Evolutionary conservation across 2,888 invertebrate species (phyloP).

Genomic region (Spilarctia lutea): DNA sequence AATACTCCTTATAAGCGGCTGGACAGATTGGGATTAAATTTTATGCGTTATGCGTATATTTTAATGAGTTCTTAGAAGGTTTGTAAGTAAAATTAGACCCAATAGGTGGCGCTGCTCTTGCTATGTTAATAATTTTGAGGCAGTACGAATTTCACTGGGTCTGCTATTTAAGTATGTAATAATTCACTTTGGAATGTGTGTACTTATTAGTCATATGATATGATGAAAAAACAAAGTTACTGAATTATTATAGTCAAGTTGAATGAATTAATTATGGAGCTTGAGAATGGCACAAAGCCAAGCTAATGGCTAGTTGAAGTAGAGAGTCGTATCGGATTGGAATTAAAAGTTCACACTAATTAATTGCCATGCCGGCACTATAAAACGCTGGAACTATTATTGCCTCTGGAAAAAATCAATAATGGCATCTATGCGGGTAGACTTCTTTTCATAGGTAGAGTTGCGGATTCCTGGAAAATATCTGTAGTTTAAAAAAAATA

Average conservation of each 20-base stretch:
- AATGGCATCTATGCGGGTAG: slow-evolving; percentile 2
- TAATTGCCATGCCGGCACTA: slow-evolving; percentile 23
- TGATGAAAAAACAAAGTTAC: background rate
- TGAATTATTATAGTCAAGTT: background rate
- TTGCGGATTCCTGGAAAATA: too few species aligned
- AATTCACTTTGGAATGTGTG: too few species aligned
- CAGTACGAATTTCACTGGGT: too few species aligned
- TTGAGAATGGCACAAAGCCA: slow-evolving; percentile 40
- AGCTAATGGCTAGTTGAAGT: slow-evolving; percentile 34
- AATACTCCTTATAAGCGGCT: too few species aligned
- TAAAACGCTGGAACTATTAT: background rate
- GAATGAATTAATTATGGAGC: too few species aligned
- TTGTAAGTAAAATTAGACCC: background rate
- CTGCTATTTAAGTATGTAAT: too few species aligned
- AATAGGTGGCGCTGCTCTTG: background rate
- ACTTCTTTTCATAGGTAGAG: background rate
- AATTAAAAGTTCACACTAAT: slow-evolving; percentile 37
- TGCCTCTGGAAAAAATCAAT: background rate
- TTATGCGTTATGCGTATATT: background rate
- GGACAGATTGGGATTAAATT: background rate
- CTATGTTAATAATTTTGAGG: background rate
- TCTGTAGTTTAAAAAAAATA: background rate
- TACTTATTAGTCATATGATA: too few species aligned
- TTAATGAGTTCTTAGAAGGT: background rate
- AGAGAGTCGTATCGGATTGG: slow-evolving; percentile 34